These are phyloP conservation scores for Andrena dorsata DNA, from an alignment of 2,888 invertebrate genomes.

Conservation along the genomic window DNA sequence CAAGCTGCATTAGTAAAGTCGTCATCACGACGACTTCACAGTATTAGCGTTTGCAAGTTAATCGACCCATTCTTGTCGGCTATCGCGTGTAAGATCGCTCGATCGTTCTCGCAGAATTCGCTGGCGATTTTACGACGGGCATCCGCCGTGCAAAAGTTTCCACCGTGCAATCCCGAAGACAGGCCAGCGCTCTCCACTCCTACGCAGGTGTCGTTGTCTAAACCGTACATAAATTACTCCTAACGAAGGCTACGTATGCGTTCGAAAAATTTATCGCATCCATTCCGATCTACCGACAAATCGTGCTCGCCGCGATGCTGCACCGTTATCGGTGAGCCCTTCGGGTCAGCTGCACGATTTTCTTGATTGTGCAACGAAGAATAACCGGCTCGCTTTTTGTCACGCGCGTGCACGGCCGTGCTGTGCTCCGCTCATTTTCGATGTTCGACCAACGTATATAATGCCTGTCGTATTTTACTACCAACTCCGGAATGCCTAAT, in stretches of 20 bases:
- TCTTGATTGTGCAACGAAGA: slow-evolving; percentile 34
- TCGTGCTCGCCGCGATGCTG: slow-evolving; percentile 59
- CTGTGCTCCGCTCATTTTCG: slow-evolving; percentile 16
- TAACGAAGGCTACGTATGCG: slow-evolving; percentile 55
- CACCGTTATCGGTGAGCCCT: slow-evolving; percentile 60
- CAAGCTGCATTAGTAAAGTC: not conserved
- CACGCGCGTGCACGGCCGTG: not conserved
- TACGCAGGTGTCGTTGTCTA: slow-evolving; percentile 57
- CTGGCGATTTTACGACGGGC: slow-evolving; percentile 28
- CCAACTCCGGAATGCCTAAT: slow-evolving; percentile 15
- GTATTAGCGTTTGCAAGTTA: slow-evolving; percentile 18
- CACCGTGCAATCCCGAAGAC: slow-evolving; percentile 18
- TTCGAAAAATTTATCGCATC: slow-evolving; percentile 66
- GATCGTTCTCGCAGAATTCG: slow-evolving; percentile 28
- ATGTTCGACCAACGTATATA: slow-evolving; percentile 22
- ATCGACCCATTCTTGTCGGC: not conserved
- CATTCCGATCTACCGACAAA: slow-evolving; percentile 66
- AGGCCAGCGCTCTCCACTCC: slow-evolving; percentile 35
- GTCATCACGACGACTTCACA: not conserved
- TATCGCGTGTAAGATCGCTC: slow-evolving; percentile 16
- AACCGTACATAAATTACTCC: slow-evolving; percentile 65
- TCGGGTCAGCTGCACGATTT: slow-evolving; percentile 46
- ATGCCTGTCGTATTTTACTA: slow-evolving; percentile 16
- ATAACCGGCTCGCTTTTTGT: slow-evolving; percentile 38
- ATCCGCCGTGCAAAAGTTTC: slow-evolving; percentile 46